Evolutionary conservation across 2,113 vertebrate genomes (phyloP).

Genomic region (Tretioscincus oriximinensis): DNA sequence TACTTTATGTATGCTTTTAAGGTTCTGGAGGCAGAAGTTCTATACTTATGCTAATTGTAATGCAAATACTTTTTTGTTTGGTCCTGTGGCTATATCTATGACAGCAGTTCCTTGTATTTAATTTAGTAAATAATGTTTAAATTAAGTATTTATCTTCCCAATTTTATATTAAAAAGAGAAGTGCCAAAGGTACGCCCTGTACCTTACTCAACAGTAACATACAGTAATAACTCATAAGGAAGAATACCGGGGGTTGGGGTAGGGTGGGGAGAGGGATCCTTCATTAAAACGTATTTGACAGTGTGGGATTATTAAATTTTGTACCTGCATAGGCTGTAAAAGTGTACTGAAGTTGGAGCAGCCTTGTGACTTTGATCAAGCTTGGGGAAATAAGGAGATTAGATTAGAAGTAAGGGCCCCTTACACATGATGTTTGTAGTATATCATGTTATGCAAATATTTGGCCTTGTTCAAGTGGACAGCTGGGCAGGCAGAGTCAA

Average conservation of each 20-base stretch:
- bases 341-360: no score
- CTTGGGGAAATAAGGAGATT: no score
- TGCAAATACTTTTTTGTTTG: constrained; percentile 36
- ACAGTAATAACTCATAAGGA: not conserved
- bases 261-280: no score
- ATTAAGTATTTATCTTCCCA: constrained; percentile 39
- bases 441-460: no score
- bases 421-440: no score
- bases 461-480: no score
- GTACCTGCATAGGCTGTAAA: not conserved
- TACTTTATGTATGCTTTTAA: constrained; percentile 62
- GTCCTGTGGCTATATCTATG: constrained; percentile 17
- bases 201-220: not conserved
- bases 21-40: constrained; percentile 41
- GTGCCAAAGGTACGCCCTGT: not conserved
- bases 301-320: no score
- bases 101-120: constrained; percentile 25
- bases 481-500: no score
- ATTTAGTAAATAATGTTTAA: constrained; percentile 47
- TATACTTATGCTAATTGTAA: constrained; percentile 35
- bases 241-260: no score
- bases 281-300: not conserved
- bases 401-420: no score
- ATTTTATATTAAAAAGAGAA: constrained; percentile 40
- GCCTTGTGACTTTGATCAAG: no score